These are phyloP conservation scores for Phyllostomus discolor DNA, from an alignment of 2,113 vertebrate species.

Conservation along the genomic window DNA sequence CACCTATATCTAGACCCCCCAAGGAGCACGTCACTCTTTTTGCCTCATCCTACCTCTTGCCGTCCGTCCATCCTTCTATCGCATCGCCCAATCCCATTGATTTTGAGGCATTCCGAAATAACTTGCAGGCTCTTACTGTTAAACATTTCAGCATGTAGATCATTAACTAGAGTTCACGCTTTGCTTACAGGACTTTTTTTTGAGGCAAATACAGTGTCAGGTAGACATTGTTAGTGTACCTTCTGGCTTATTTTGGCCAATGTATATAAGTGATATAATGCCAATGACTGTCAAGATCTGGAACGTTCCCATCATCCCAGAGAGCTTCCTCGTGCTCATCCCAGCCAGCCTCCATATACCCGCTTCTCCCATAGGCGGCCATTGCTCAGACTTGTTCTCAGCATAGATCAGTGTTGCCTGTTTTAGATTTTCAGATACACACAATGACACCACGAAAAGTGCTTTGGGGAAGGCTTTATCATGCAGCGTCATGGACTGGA, in stretches of 20 bases:
- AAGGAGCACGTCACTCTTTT: not conserved
- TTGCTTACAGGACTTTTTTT: not conserved
- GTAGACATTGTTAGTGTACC: not conserved
- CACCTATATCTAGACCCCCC: not conserved
- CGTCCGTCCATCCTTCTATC: not conserved
- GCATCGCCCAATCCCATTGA: not conserved
- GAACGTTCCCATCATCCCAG: not conserved
- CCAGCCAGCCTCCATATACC: not conserved
- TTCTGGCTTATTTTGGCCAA: not conserved
- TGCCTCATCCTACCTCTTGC: not conserved
- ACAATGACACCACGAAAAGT: not conserved
- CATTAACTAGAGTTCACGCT: not conserved
- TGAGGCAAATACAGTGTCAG: not conserved
- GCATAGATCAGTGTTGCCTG: not conserved
- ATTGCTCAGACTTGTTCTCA: not conserved
- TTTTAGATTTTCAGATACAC: not conserved
- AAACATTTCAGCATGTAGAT: too few species aligned
- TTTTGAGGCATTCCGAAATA: not conserved
- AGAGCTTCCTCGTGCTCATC: not conserved
- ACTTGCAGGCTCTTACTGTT: rapidly evolving
- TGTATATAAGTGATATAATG: not conserved
- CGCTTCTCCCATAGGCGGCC: not conserved
- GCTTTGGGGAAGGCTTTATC: not conserved
- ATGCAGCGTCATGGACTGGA: not conserved
- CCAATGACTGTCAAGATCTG: not conserved